Percentiles rank a stretch among this genome's conserved stretches.
Conservation (phyloP, 2,113 vertebrate genomes). For the Colossoma macropomum region DNA sequence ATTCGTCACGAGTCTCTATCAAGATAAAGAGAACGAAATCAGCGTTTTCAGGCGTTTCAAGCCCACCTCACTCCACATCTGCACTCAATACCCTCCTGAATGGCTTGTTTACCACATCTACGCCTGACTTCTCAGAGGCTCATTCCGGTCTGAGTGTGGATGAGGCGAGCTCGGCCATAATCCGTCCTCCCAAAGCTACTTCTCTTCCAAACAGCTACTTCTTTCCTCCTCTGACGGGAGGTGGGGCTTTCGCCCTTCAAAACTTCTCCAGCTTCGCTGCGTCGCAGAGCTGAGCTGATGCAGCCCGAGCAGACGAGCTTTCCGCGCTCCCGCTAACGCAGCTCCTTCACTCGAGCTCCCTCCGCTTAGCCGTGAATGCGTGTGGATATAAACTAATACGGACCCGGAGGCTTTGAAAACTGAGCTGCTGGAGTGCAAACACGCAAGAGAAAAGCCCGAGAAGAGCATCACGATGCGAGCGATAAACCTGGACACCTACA, state of each 20-base stretch:
- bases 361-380: not conserved
- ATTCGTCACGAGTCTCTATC: too few species aligned
- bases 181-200: not conserved
- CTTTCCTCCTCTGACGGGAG: slow-evolving; percentile 71
- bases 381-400: not conserved
- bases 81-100: too few species aligned
- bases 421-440: not conserved
- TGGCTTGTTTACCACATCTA: too few species aligned
- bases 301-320: slow-evolving; percentile 6
- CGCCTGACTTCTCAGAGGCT: too few species aligned
- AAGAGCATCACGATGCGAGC: slow-evolving; percentile 67
- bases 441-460: not conserved
- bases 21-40: too few species aligned
- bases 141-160: too few species aligned
- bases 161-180: not conserved
- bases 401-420: not conserved
- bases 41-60: too few species aligned
- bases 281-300: slow-evolving; percentile 2
- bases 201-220: slow-evolving; percentile 65
- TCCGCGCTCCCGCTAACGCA: not conserved
- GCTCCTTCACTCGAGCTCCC: not conserved
- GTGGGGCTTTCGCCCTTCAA: slow-evolving; percentile 71
- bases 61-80: too few species aligned
- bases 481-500: slow-evolving; percentile 83
- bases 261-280: slow-evolving; percentile 11